Evolutionary conservation across 2,797 vertebrate genomes (phyloP).

Genomic region (Pipistrellus pygmaeus): DNA sequence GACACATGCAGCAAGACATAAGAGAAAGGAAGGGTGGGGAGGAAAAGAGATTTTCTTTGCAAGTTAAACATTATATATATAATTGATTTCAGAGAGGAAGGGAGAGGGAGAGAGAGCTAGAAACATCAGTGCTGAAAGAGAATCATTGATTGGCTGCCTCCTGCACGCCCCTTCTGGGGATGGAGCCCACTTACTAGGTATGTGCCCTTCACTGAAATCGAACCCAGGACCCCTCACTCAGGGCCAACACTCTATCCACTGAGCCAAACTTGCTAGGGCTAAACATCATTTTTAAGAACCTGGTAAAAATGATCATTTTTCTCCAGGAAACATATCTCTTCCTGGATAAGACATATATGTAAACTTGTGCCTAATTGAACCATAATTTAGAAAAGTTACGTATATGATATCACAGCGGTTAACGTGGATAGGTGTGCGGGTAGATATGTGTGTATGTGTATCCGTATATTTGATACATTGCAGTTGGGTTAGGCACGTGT

Average conservation of each 20-base stretch:
- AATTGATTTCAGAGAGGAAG: too few species aligned
- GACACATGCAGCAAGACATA: accelerated
- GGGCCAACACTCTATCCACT: too few species aligned
- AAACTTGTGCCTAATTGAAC: background rate
- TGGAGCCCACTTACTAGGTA: too few species aligned
- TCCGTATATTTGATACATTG: background rate
- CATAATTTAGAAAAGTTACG: background rate
- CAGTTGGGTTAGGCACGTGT: background rate
- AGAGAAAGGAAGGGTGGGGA: background rate
- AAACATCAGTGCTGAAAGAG: too few species aligned
- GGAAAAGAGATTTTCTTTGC: too few species aligned
- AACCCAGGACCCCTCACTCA: too few species aligned
- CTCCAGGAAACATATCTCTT: background rate
- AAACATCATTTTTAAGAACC: background rate
- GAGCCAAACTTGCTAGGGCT: background rate
- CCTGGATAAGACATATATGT: background rate
- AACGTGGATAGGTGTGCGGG: background rate
- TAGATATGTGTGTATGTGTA: background rate
- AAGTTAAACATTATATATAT: background rate
- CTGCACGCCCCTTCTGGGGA: too few species aligned
- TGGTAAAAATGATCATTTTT: background rate
- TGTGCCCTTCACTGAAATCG: too few species aligned
- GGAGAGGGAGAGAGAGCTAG: too few species aligned
- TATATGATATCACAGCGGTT: background rate
- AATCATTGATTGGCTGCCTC: too few species aligned